Conservation (phyloP, 1,140 invertebrate species). For the Muscidifurax raptorellus region DNA sequence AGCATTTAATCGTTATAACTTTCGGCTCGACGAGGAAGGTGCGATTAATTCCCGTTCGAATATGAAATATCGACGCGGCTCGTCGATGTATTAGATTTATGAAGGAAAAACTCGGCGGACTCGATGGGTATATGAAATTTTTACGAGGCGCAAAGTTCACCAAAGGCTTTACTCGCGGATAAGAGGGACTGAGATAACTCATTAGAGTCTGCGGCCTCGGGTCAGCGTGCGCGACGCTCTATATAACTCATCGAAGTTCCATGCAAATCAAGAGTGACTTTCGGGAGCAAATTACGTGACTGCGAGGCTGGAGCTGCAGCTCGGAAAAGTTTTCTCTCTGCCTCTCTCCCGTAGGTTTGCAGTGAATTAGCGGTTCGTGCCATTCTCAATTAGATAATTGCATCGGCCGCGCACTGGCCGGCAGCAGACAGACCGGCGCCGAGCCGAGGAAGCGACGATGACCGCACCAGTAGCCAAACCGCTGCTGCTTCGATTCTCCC, state of each 20-base stretch:
- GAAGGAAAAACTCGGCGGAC: too few species aligned
- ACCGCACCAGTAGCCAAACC: neutral
- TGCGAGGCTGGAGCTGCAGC: neutral
- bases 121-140: too few species aligned
- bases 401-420: neutral
- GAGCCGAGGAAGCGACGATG: neutral
- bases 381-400: conserved; percentile 40
- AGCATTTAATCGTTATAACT: too few species aligned
- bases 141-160: too few species aligned
- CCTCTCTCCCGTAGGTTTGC: neutral
- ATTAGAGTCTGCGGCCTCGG: neutral
- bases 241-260: conserved; percentile 3
- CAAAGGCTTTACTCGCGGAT: too few species aligned
- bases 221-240: neutral
- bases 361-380: conserved; percentile 10
- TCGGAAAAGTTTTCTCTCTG: neutral
- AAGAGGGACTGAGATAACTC: neutral
- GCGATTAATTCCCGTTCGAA: too few species aligned
- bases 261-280: conserved; percentile 15
- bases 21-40: too few species aligned
- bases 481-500: neutral
- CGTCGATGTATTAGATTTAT: too few species aligned
- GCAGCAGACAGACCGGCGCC: neutral
- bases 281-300: neutral
- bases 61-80: too few species aligned